Conservation (phyloP, 2,888 invertebrate genomes). For the Lasius platythorax region DNA sequence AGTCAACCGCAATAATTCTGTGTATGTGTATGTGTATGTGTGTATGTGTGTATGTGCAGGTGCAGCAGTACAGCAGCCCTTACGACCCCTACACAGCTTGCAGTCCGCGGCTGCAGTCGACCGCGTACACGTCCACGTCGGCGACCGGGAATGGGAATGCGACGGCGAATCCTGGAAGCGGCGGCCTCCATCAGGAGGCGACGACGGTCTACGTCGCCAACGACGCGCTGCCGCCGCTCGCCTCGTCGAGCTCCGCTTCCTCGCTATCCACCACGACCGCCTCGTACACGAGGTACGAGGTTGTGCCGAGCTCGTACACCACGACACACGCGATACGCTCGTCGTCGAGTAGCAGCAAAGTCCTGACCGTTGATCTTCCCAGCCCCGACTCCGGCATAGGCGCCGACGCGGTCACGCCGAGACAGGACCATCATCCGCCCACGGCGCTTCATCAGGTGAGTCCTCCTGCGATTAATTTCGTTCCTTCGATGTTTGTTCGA, state of each 20-base stretch:
- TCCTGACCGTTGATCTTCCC: conserved; percentile 96
- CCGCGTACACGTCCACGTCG: conserved; percentile 82
- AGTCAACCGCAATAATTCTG: conserved; percentile 4
- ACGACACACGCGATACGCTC: conserved; percentile 84
- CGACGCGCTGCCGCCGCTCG: conserved; percentile 82
- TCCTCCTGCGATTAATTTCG: not conserved
- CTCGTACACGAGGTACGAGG: conserved; percentile 85
- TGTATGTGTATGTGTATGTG: too few relatives aligned
- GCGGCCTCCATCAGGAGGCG: conserved; percentile 82
- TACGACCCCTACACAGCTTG: conserved; percentile 84
- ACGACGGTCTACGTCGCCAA: conserved; percentile 89
- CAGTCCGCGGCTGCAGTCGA: conserved; percentile 83
- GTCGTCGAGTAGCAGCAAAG: conserved; percentile 86
- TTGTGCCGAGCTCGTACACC: conserved; percentile 84
- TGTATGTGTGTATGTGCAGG: conserved; percentile 67
- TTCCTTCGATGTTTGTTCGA: not conserved
- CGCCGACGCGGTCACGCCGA: conserved; percentile 96
- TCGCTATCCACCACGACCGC: conserved; percentile 87
- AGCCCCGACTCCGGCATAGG: conserved; percentile 98
- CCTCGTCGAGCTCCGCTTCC: conserved; percentile 88
- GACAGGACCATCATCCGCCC: conserved; percentile 87
- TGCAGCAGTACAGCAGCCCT: conserved; percentile 84
- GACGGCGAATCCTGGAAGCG: conserved; percentile 73
- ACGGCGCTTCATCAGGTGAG: conserved; percentile 95
- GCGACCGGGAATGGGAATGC: conserved; percentile 67